phyloP scores from a whole-genome alignment of 2,888 invertebrate genomes.

The Isoperla grammatica region DNA sequence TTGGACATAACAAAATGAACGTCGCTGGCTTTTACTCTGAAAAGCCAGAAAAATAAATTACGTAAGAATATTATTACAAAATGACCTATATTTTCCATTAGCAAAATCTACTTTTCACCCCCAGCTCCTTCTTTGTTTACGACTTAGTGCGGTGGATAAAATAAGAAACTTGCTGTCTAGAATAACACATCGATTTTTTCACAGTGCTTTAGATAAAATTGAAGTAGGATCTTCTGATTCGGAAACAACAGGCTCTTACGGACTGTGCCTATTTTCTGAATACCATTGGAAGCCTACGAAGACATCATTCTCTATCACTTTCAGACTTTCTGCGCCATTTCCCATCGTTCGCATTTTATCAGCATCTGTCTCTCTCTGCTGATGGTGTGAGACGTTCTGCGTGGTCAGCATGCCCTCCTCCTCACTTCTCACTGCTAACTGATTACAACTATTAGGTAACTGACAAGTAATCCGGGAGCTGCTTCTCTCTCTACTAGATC shows the following conservation, averaged over 20 bases:
- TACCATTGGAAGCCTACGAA: too few relatives aligned
- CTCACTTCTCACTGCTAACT: conserved; percentile 15
- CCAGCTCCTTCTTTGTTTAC: too few relatives aligned
- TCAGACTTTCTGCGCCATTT: neutral
- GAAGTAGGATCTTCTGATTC: too few relatives aligned
- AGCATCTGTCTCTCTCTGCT: conserved; percentile 2
- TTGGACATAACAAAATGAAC: conserved; percentile 11
- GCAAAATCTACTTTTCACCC: neutral
- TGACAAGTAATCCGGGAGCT: conserved; percentile 15
- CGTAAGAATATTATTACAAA: conserved; percentile 1
- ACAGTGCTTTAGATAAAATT: too few relatives aligned
- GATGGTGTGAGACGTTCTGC: conserved; percentile 11
- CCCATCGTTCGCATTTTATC: conserved; percentile 4
- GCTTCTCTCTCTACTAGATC: conserved; percentile 6
- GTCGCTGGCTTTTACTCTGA: neutral
- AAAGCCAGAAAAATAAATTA: conserved; percentile 13
- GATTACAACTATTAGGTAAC: conserved; percentile 25
- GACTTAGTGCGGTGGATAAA: too few relatives aligned
- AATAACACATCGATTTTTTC: too few relatives aligned
- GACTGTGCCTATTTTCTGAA: too few relatives aligned
- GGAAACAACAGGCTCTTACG: too few relatives aligned
- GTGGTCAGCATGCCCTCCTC: conserved; percentile 14
- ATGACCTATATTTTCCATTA: conserved; percentile 16
- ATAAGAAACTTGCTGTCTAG: too few relatives aligned
- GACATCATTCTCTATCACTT: conserved; percentile 10